These are phyloP conservation scores for Bombyx mori DNA, from an alignment of 1,140 invertebrate species.

Conservation along the genomic window DNA sequence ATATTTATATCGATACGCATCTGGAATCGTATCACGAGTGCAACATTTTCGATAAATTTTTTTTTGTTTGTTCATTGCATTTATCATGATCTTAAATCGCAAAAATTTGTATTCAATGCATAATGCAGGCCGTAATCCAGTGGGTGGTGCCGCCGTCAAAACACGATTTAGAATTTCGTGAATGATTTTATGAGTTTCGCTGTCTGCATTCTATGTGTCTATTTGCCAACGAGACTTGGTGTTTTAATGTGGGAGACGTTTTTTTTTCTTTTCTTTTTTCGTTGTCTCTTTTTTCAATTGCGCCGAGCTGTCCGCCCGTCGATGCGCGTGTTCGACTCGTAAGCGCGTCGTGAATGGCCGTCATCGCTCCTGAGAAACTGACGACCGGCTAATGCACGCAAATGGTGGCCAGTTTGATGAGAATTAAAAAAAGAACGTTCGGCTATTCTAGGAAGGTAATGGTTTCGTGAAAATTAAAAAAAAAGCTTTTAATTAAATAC, in stretches of 20 bases:
- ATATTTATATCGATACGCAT: slow-evolving; percentile 42
- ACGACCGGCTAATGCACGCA: slow-evolving; percentile 50
- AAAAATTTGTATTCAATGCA: slow-evolving; percentile 51
- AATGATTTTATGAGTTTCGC: slow-evolving; percentile 8
- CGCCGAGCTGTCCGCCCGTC: slow-evolving; percentile 5
- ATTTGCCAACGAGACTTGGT: not conserved
- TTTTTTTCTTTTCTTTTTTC: slow-evolving; percentile 1
- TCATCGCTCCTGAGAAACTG: slow-evolving; percentile 28
- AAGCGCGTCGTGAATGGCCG: slow-evolving; percentile 17
- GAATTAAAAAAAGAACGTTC: not conserved
- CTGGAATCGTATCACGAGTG: slow-evolving; percentile 42
- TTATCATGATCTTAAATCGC: slow-evolving; percentile 18
- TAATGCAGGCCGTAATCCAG: slow-evolving; percentile 49
- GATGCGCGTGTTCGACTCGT: slow-evolving; percentile 14
- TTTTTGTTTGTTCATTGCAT: slow-evolving; percentile 31
- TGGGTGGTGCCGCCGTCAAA: slow-evolving; percentile 47
- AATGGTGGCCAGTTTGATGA: slow-evolving; percentile 16
- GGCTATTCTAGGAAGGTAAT: no score
- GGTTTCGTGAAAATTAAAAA: not conserved
- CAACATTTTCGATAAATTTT: no score
- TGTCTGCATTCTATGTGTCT: not conserved
- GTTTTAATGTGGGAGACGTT: not conserved
- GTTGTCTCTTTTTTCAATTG: not conserved
- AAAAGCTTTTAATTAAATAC: no score
- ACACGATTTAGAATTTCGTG: slow-evolving; percentile 52